Conservation (phyloP, 2,113 vertebrate species). For the Petrocephalus microphthalmus region DNA sequence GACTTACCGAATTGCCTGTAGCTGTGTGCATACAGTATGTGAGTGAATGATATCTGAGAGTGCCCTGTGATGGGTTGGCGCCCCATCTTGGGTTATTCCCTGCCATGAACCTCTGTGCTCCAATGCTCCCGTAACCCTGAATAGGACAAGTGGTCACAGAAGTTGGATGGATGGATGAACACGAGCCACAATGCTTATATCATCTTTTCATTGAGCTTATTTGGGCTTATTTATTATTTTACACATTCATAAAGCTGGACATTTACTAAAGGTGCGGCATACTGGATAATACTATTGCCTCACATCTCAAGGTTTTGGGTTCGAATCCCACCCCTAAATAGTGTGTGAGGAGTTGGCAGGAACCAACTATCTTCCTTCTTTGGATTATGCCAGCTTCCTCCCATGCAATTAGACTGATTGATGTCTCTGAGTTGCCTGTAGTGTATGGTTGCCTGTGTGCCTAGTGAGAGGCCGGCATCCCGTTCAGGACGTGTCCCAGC, state of each 20-base stretch:
- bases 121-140: neutral
- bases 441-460: neutral
- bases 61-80: neutral
- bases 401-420: neutral
- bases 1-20: neutral
- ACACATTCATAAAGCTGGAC: neutral
- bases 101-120: neutral
- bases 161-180: neutral
- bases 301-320: neutral
- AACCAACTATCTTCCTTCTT: neutral
- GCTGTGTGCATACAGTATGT: neutral
- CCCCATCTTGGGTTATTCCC: neutral
- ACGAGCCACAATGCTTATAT: neutral
- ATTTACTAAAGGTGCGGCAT: neutral
- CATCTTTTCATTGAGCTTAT: neutral
- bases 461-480: neutral
- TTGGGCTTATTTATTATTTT: neutral
- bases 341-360: neutral
- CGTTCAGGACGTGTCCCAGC: neutral
- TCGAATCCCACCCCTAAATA: neutral
- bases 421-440: neutral
- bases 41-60: neutral
- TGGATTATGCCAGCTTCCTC: neutral
- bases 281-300: neutral
- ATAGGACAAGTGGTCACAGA: neutral